phyloP scores from a whole-genome alignment of 2,797 vertebrate species.

The Bradypus variegatus region DNA sequence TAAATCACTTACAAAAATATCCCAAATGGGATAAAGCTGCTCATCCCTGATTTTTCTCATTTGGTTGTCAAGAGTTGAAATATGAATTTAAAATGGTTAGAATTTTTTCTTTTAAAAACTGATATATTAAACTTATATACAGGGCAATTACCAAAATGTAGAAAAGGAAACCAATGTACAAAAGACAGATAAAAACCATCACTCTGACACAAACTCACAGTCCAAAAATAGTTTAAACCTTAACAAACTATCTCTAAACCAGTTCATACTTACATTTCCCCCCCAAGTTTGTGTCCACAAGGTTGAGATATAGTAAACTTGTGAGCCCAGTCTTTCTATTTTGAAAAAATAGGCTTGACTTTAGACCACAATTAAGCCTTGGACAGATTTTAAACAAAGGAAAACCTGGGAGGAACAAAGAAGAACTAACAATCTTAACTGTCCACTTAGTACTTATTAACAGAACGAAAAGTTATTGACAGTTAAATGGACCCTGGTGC shows the following conservation, averaged over 20 bases:
- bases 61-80: conserved; percentile 60
- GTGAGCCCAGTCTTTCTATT: conserved; percentile 30
- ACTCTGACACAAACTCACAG: conserved; percentile 63
- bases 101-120: conserved; percentile 67
- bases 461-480: background rate
- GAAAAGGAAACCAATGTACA: conserved; percentile 74
- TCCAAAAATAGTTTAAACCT: conserved; percentile 67
- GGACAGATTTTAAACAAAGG: background rate
- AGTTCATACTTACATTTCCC: conserved; percentile 13
- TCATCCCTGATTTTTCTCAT: conserved; percentile 71
- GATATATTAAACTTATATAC: conserved; percentile 76
- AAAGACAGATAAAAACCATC: conserved; percentile 72
- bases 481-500: background rate
- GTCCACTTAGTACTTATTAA: background rate
- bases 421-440: background rate
- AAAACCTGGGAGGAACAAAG: conserved; percentile 43
- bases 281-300: conserved; percentile 34
- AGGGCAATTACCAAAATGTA: conserved; percentile 75
- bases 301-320: conserved; percentile 50
- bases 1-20: conserved; percentile 79
- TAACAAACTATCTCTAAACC: conserved; percentile 52
- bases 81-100: conserved; percentile 62
- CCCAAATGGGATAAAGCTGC: conserved; percentile 66
- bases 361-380: conserved; percentile 30
- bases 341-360: conserved; percentile 27